Evolutionary conservation across 2,888 invertebrate species (phyloP).

Genomic region (Subacronicta megacephala): DNA sequence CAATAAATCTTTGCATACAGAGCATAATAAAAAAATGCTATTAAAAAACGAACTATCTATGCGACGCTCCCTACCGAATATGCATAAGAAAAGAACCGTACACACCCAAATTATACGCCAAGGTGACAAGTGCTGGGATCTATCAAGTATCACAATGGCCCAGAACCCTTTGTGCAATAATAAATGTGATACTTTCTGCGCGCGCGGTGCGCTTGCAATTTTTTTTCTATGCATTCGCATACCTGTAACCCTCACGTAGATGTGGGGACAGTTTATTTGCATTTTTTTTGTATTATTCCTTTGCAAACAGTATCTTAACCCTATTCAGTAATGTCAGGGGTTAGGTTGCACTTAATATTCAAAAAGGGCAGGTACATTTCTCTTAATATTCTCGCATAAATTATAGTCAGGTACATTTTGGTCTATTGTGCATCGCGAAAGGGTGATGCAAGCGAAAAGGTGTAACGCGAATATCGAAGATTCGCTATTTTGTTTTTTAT

Average conservation of each 20-base stretch:
- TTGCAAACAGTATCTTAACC: slow-evolving; percentile 89
- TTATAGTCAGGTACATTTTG: slow-evolving; percentile 90
- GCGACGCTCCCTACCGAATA: slow-evolving; percentile 81
- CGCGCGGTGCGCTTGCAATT: slow-evolving; percentile 72
- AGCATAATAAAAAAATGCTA: slow-evolving; percentile 83
- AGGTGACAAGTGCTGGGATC: slow-evolving; percentile 84
- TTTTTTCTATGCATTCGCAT: slow-evolving; percentile 76
- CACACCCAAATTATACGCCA: slow-evolving; percentile 88
- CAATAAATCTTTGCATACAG: slow-evolving; percentile 89
- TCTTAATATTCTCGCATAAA: slow-evolving; percentile 90
- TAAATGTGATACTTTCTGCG: slow-evolving; percentile 74
- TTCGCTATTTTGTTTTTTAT: slow-evolving; percentile 67
- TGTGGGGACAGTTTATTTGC: slow-evolving; percentile 89
- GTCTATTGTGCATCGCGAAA: slow-evolving; percentile 82
- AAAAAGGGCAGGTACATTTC: slow-evolving; percentile 90
- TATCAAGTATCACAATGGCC: slow-evolving; percentile 69
- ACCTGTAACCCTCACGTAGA: slow-evolving; percentile 81
- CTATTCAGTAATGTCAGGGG: slow-evolving; percentile 89
- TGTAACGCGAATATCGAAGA: slow-evolving; percentile 58
- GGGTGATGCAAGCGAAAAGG: slow-evolving; percentile 69
- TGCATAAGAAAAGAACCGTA: slow-evolving; percentile 85
- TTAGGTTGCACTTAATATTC: slow-evolving; percentile 90
- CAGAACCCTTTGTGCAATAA: slow-evolving; percentile 53
- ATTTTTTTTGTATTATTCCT: slow-evolving; percentile 88
- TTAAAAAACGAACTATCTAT: slow-evolving; percentile 87